phyloP scores from a whole-genome alignment of 2,113 vertebrate genomes.

The Lophotis ruficrista region DNA sequence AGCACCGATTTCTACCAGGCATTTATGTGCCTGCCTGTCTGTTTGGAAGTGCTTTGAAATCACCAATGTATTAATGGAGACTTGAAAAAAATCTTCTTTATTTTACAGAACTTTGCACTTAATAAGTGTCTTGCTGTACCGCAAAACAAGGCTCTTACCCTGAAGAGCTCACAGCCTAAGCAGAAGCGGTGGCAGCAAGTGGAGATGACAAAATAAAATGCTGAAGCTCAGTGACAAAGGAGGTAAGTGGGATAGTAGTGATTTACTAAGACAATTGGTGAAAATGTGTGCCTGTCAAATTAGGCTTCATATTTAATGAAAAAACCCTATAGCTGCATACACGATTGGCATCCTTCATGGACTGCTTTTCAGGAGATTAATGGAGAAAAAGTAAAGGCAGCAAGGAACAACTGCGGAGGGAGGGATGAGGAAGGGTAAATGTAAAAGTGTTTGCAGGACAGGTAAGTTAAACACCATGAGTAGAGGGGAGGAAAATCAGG shows the following conservation, averaged over 20 bases:
- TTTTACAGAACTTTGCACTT: neutral
- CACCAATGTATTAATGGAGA: neutral
- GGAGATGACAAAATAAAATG: neutral
- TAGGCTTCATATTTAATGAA: neutral
- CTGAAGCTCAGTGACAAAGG: neutral
- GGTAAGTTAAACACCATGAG: neutral
- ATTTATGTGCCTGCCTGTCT: neutral
- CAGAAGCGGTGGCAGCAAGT: neutral
- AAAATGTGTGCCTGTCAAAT: neutral
- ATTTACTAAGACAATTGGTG: neutral
- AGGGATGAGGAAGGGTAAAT: neutral
- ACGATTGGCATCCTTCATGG: neutral
- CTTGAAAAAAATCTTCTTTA: constrained; percentile 18
- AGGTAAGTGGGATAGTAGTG: neutral
- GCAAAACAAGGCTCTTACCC: neutral
- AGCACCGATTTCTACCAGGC: neutral
- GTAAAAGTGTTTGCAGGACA: neutral
- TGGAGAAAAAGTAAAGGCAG: neutral
- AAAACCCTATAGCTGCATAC: neutral
- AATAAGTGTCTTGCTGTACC: neutral
- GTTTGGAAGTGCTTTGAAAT: neutral
- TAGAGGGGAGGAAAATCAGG: neutral
- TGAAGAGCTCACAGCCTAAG: neutral
- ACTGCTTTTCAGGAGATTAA: neutral
- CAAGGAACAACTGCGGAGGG: neutral